Base-by-base conservation (phyloP, 2,797 vertebrate genomes). In the Aldrovandia affinis region DNA sequence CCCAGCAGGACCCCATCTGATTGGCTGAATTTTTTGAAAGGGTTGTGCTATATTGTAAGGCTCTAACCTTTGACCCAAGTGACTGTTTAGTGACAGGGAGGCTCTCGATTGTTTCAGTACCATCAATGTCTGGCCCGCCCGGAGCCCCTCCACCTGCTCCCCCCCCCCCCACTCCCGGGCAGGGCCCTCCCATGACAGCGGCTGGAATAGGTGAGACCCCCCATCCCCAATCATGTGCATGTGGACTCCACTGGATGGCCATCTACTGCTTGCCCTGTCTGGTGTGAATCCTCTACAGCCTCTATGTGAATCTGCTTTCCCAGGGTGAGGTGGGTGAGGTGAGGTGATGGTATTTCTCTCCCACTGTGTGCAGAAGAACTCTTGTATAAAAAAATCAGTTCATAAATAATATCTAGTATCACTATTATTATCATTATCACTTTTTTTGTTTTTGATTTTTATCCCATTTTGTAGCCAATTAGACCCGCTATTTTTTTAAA, bases 131-230 rank as follows among this genome's bases (percentile, higher is more conserved):
- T 87, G 93, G 95, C 93, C 93, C 93, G 91, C 93, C 92, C 0
- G 92, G 93, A 78, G 93, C 92, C 0, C 92, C 93, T 0, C 89
- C 92, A 42, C 92, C 93, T 42, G 88, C 87, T 55, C 88, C 86
- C 54, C 85, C 90, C 10, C 83, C 91, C 90, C 79, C 88, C 89
- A 63, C 88, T 90, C 86, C 88, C 0, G 93, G 90, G 85, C 28
- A 87, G 6, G 86, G 85, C 90, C 95, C 92, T 82, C 86, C 93
- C 88, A 92, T 93, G 94, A 89, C 92, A 73, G 91, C 91, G 1
- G 88, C 94, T 90, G 89, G 93, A 87, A 86, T 95, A 97, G 97
- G 97, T 98, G 97, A 98, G 97, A 50, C 47, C 47, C 96, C 89
- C 82, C 82, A 54, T 28, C 55, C 78, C 75, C 30, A 59, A 42